Evolutionary conservation across 2,888 invertebrate species (phyloP).

Genomic region (Gryllus longicercus): DNA sequence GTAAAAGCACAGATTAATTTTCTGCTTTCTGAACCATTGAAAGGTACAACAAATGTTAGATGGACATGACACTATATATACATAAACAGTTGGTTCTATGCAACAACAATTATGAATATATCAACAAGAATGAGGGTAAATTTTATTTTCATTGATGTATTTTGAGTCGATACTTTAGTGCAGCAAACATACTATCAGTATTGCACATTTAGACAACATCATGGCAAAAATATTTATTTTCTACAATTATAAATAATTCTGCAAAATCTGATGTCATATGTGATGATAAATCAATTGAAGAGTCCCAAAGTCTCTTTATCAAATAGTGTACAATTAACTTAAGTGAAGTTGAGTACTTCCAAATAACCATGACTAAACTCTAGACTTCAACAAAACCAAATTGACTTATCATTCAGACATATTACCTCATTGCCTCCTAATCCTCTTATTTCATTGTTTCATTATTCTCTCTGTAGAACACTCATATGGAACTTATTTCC

Average conservation of each 20-base stretch:
- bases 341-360: slow-evolving; percentile 17
- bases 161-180: slow-evolving; percentile 12
- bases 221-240: slow-evolving; percentile 19
- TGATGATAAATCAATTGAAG: slow-evolving; percentile 4
- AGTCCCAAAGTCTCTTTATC: background rate
- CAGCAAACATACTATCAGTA: slow-evolving; percentile 8
- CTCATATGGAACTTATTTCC: slow-evolving; percentile 19
- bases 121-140: background rate
- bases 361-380: background rate
- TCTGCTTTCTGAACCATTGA: no score
- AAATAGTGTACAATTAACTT: background rate
- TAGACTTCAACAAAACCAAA: background rate
- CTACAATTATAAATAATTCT: background rate
- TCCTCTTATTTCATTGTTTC: background rate
- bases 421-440: background rate
- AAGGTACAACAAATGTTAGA: no score
- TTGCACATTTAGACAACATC: slow-evolving; percentile 11
- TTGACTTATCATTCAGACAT: background rate
- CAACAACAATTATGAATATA: slow-evolving; percentile 2
- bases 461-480: background rate
- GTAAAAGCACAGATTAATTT: background rate
- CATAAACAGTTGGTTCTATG: background rate
- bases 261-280: background rate
- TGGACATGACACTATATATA: background rate
- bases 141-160: background rate